Evolutionary conservation across 1,140 invertebrate species (phyloP), one percentile per base, ranked within the genome.

Genomic region (Palaemon carinicauda): DNA sequence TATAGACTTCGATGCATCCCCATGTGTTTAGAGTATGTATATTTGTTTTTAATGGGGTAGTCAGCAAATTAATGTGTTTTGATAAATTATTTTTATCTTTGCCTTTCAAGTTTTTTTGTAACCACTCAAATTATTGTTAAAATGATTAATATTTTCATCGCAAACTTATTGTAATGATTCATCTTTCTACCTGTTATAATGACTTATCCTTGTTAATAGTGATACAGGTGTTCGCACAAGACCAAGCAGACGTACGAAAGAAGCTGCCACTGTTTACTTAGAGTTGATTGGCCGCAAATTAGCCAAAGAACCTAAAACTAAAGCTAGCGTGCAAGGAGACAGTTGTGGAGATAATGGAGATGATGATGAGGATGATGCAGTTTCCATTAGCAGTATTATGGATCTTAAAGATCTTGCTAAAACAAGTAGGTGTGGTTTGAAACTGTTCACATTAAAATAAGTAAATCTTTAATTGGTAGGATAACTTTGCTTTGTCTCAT

Each of bases 241-340:
- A 7, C 84, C 84, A n/a, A 86, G 84, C 54, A 51, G 84, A 24
- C 77, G 84, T 51, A 80, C 60, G 24, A 86, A 80, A 33, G 84
- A 86, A 73, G 77, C 65, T 31, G 77, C 77, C 41, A 73, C 69
- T 9, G 77, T 52, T 15, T 80, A 86, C 51, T 53, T 80, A 19
- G 74, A 86, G 65, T 41, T 86, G 9, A 80, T 80, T 56, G 69
- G 79, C 21, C 51, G 52, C 14, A 75, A 54, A 85, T 27, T 75
- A 75, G 60, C 51, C 24, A 53, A 75, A 52, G 52, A 54, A 33
- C 19, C 51, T 51, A 53, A 80, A 86, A 21, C 51, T 29, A 54
- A 74, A 69, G 17, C 12, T 24, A 29, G 51, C 80, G 51, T 53
- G 77, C 73, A 85, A 19, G 56, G 79, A 19, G 60, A 82, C 3